phyloP scores from a whole-genome alignment of 2,113 vertebrate genomes.

The Ochotona curzoniae region DNA sequence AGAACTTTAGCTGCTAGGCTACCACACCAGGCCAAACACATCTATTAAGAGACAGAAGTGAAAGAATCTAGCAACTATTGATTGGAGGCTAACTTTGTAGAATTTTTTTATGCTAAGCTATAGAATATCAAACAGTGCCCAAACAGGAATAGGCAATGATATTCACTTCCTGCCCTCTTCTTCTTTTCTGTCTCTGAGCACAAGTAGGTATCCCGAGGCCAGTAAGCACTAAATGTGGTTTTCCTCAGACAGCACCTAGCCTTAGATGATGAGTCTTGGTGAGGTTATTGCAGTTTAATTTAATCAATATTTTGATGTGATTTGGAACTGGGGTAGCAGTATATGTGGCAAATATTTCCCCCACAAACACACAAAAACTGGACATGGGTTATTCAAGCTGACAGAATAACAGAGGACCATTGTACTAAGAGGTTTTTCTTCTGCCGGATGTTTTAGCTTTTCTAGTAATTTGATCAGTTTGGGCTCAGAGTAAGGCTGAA shows the following conservation, averaged over 20 bases:
- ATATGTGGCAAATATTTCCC: neutral
- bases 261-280: neutral
- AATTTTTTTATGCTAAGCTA: neutral
- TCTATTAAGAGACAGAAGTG: neutral
- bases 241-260: neutral
- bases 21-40: too few relatives aligned
- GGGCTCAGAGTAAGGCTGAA: neutral
- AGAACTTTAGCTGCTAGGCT: too few relatives aligned
- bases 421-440: neutral
- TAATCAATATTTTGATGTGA: neutral
- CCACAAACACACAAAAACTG: neutral
- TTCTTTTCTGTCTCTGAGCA: neutral
- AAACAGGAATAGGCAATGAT: neutral
- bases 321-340: neutral
- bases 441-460: neutral
- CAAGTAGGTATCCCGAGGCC: neutral
- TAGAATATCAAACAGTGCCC: neutral
- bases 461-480: conserved; percentile 22
- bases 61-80: neutral
- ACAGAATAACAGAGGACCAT: neutral
- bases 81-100: neutral
- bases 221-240: neutral
- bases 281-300: neutral
- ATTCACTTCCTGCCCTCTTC: neutral
- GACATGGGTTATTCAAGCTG: neutral